These are phyloP conservation scores for Danio tinwini DNA, from an alignment of 2,797 vertebrate species.

Conservation along the genomic window DNA sequence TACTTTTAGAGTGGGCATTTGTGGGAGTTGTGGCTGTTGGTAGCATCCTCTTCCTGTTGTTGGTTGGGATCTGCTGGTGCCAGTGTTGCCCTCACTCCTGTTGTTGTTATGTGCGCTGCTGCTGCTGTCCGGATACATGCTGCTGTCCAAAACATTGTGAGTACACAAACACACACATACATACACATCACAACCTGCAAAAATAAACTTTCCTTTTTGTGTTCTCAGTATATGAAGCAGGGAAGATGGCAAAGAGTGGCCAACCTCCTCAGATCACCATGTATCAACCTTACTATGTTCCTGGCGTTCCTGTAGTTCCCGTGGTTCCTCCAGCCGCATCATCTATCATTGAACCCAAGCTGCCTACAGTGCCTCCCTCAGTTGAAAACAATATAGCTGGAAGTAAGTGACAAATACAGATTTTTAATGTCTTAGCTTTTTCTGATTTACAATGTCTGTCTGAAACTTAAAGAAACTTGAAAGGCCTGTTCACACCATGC, in stretches of 20 bases:
- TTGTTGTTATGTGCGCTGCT: conserved; percentile 95
- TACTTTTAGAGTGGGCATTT: conserved; percentile 90
- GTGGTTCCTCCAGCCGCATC: conserved; percentile 83
- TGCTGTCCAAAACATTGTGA: conserved; percentile 95
- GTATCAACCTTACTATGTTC: conserved; percentile 91
- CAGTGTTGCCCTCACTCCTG: conserved; percentile 98
- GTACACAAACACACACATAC: conserved; percentile 64
- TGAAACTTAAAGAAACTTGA: too few relatives aligned
- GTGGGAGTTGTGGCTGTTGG: conserved; percentile 90
- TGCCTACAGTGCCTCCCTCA: conserved; percentile 79
- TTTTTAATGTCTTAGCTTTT: background rate
- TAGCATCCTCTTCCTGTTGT: conserved; percentile 84
- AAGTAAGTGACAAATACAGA: conserved; percentile 68
- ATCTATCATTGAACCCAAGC: conserved; percentile 83
- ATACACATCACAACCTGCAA: conserved; percentile 6
- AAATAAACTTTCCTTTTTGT: background rate
- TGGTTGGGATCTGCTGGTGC: conserved; percentile 97
- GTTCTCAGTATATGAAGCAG: conserved; percentile 90
- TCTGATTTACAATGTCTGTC: background rate
- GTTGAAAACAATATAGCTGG: conserved; percentile 73
- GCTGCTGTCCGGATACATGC: conserved; percentile 95
- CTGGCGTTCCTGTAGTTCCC: conserved; percentile 85
- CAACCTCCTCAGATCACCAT: conserved; percentile 82
- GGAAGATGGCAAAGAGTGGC: conserved; percentile 88
- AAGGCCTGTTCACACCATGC: too few relatives aligned